Conservation (phyloP, 2,113 vertebrate genomes). For the Pelmatolapia mariae region DNA sequence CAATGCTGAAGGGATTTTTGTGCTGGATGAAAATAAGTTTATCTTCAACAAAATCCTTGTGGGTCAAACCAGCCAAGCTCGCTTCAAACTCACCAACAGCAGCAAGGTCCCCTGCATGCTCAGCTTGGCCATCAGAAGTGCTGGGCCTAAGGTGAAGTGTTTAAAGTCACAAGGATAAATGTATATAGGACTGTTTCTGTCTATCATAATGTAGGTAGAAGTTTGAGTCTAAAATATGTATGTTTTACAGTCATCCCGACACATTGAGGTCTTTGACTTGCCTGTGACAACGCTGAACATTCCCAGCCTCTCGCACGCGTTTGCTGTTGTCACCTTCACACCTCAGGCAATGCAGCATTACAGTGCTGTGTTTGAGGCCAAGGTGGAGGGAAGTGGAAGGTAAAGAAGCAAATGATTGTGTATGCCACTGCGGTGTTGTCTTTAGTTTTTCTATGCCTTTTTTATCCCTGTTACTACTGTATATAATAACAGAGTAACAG, state of each 20-base stretch:
- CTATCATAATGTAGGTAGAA: neutral
- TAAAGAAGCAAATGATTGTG: conserved; percentile 27
- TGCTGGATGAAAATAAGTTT: conserved; percentile 85
- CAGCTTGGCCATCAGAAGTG: conserved; percentile 66
- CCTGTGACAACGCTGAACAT: conserved; percentile 68
- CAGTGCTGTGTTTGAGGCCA: conserved; percentile 77
- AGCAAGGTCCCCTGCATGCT: conserved; percentile 77
- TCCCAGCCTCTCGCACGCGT: conserved; percentile 71
- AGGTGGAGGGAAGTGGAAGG: conserved; percentile 71
- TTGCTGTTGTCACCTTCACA: conserved; percentile 75
- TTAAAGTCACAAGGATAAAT: neutral
- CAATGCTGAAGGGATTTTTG: conserved; percentile 68
- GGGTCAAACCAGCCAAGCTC: conserved; percentile 71
- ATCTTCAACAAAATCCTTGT: conserved; percentile 81
- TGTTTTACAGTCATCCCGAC: conserved; percentile 47
- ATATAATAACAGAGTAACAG: neutral
- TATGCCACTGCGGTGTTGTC: neutral
- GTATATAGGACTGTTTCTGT: neutral
- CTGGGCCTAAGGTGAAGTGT: conserved; percentile 69
- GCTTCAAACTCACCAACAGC: conserved; percentile 80
- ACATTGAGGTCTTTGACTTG: conserved; percentile 75
- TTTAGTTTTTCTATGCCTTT: neutral
- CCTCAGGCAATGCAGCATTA: conserved; percentile 77
- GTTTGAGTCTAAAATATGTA: neutral
- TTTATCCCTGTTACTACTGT: neutral